These are phyloP conservation scores for Gobionotothen gibberifrons DNA, from an alignment of 2,797 vertebrate genomes.

Conservation along the genomic window DNA sequence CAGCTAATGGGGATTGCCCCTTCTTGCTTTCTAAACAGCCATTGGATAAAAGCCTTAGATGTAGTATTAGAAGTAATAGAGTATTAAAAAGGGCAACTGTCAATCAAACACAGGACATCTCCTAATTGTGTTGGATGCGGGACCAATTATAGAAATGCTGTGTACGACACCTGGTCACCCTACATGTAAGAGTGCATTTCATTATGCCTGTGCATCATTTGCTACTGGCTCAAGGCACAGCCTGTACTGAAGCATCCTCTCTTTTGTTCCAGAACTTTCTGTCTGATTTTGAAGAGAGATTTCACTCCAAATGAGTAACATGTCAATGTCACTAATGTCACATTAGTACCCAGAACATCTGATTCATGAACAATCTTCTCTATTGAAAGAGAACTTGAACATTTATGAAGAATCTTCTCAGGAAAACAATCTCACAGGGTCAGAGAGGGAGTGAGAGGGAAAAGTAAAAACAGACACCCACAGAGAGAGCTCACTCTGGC, in stretches of 20 bases:
- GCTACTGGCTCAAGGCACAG: conserved; percentile 12
- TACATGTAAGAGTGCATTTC: conserved; percentile 31
- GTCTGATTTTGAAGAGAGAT: conserved; percentile 18
- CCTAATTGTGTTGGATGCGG: too few relatives aligned
- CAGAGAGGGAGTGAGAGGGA: neutral
- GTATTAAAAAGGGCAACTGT: too few relatives aligned
- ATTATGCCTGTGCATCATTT: conserved; percentile 37
- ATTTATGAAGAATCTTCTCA: conserved; percentile 14
- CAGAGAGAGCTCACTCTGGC: conserved; percentile 36
- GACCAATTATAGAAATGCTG: too few relatives aligned
- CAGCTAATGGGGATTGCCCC: too few relatives aligned
- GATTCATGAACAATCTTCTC: conserved; percentile 10
- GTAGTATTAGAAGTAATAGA: too few relatives aligned
- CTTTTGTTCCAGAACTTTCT: conserved; percentile 37
- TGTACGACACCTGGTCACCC: too few relatives aligned
- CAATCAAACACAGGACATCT: too few relatives aligned
- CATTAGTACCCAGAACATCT: conserved; percentile 28
- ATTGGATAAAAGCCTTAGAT: too few relatives aligned
- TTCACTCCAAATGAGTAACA: conserved; percentile 11
- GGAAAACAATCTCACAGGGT: conserved; percentile 25
- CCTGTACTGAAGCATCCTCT: conserved; percentile 57
- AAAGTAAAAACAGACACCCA: conserved; percentile 5
- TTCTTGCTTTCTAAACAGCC: too few relatives aligned
- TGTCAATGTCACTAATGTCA: too few relatives aligned
- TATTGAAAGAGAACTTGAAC: conserved; percentile 13